These are phyloP conservation scores for Antheraea mylitta DNA, from an alignment of 1,140 invertebrate genomes.

Conservation along the genomic window DNA sequence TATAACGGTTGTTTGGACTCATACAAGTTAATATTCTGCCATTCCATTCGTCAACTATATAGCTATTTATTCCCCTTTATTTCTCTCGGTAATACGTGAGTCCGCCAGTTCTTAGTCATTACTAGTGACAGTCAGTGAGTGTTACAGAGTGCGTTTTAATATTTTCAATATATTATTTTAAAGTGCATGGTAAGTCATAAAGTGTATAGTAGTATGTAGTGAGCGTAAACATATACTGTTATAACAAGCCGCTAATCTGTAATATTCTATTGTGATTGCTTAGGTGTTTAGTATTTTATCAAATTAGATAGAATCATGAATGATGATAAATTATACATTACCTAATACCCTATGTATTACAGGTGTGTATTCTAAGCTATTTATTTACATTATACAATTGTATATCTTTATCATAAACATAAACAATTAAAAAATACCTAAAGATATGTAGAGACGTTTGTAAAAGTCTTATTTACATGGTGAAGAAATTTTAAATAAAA, in stretches of 20 bases:
- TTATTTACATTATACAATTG: not conserved
- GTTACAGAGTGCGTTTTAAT: not conserved
- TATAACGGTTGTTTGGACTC: not conserved
- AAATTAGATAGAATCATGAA: not conserved
- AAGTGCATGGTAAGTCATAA: not conserved
- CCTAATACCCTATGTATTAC: too few relatives aligned
- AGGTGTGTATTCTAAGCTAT: not conserved
- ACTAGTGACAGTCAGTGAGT: not conserved
- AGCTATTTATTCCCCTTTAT: not conserved
- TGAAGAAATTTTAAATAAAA: too few relatives aligned
- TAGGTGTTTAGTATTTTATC: not conserved
- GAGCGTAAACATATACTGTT: too few relatives aligned
- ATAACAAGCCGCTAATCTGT: too few relatives aligned
- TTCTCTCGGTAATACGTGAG: constrained; percentile 5
- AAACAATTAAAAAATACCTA: not conserved
- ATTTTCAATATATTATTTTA: not conserved
- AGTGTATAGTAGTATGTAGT: not conserved
- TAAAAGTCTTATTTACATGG: too few relatives aligned
- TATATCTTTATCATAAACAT: not conserved
- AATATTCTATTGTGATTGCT: not conserved
- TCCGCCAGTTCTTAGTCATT: not conserved
- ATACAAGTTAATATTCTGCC: not conserved
- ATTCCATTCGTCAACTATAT: not conserved
- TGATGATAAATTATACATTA: not conserved
- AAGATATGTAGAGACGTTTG: too few relatives aligned